phyloP scores from a whole-genome alignment of 2,797 vertebrate genomes.

The Sebastes nivosus region DNA sequence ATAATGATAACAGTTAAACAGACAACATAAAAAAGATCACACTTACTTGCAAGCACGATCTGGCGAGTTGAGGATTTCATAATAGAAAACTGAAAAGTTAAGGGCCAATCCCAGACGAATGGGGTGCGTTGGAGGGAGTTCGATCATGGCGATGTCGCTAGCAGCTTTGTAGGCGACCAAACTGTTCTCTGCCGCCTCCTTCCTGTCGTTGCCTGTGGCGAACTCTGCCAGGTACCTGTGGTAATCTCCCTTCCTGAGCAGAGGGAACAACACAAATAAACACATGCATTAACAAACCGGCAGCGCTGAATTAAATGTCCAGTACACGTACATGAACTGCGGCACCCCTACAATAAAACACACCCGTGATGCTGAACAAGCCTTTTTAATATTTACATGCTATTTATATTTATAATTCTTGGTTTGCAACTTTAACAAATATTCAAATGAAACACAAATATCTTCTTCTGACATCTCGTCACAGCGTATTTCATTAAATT shows the following conservation, averaged over 20 bases:
- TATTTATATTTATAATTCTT: too few relatives aligned
- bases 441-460: neutral
- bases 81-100: constrained; percentile 99
- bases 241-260: constrained; percentile 96
- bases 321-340: accelerated
- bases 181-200: constrained; percentile 97
- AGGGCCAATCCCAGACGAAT: constrained; percentile 96
- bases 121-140: constrained; percentile 95
- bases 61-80: constrained; percentile 99
- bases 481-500: neutral
- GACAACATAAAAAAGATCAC: too few relatives aligned
- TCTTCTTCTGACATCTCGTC: neutral
- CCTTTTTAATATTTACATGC: too few relatives aligned
- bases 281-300: neutral
- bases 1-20: too few relatives aligned
- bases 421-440: neutral
- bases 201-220: constrained; percentile 95
- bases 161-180: constrained; percentile 97
- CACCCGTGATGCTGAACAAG: too few relatives aligned
- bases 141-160: constrained; percentile 95
- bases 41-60: constrained; percentile 95
- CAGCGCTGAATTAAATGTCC: neutral
- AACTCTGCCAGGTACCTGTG: constrained; percentile 99
- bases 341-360: too few relatives aligned
- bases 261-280: neutral